Evolutionary conservation across 1,140 invertebrate species (phyloP).

Genomic region (Samia ricini): DNA sequence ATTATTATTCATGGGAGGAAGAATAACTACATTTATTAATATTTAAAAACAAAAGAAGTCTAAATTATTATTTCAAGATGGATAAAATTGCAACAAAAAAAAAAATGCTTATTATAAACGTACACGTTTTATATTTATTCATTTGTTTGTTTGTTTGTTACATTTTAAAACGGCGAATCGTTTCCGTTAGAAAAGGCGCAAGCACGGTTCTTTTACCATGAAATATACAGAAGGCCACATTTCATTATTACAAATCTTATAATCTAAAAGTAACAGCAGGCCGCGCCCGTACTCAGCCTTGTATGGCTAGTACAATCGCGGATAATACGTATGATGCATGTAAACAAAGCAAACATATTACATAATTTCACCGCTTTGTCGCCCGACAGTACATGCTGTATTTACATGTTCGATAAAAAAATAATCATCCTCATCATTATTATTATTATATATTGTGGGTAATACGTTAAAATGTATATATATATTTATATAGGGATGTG

Average conservation of each 20-base stretch:
- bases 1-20: constrained; percentile 67
- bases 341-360: constrained; percentile 44
- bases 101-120: constrained; percentile 19
- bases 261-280: constrained; percentile 49
- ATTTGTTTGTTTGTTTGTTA: background rate
- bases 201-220: constrained; percentile 32
- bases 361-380: constrained; percentile 24
- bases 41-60: no score
- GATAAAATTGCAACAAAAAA: constrained; percentile 50
- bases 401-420: constrained; percentile 37
- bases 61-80: constrained; percentile 56
- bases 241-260: constrained; percentile 66
- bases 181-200: constrained; percentile 16
- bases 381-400: constrained; percentile 38
- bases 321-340: constrained; percentile 15
- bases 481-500: constrained; percentile 10
- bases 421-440: background rate
- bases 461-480: constrained; percentile 12
- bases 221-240: constrained; percentile 66
- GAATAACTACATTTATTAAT: constrained; percentile 53
- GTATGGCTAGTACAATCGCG: constrained; percentile 2
- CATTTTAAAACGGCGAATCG: constrained; percentile 1
- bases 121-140: constrained; percentile 2
- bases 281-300: constrained; percentile 19
- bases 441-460: background rate